Conservation (phyloP, 2,113 vertebrate species). For the Psophia crepitans region DNA sequence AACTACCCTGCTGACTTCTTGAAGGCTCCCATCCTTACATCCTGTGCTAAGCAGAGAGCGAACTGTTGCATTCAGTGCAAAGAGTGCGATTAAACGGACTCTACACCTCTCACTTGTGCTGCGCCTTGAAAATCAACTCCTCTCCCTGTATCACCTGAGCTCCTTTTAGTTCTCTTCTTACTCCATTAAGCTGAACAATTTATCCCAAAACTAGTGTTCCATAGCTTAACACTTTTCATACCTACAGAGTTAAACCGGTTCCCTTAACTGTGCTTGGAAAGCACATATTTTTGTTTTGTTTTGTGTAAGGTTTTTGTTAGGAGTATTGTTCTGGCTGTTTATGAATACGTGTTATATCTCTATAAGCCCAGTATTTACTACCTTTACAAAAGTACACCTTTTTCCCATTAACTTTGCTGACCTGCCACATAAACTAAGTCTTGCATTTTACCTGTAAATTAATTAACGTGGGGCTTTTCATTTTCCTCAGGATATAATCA, state of each 20-base stretch:
- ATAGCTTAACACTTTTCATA: not conserved
- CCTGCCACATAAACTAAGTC: conserved; percentile 32
- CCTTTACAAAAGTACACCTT: conserved; percentile 32
- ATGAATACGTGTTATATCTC: conserved; percentile 44
- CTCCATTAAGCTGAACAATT: conserved; percentile 5
- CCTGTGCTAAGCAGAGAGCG: not conserved
- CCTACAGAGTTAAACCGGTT: conserved; percentile 27
- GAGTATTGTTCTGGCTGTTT: conserved; percentile 13
- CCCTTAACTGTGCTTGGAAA: conserved; percentile 31
- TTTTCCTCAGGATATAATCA: not conserved
- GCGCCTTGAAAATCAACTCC: conserved; percentile 5
- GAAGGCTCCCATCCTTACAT: not conserved
- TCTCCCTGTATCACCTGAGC: not conserved
- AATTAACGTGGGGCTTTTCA: not conserved
- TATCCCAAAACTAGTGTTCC: conserved; percentile 2
- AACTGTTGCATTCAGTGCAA: not conserved
- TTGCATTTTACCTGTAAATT: conserved; percentile 51
- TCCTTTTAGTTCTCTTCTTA: conserved; percentile 24
- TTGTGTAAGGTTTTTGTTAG: conserved; percentile 30
- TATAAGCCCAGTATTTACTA: conserved; percentile 32
- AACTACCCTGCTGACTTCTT: not conserved
- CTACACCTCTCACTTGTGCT: not conserved
- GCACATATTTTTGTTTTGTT: conserved; percentile 2
- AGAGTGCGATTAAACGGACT: not conserved
- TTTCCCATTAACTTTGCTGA: conserved; percentile 50